Base-by-base conservation (phyloP, 1,140 invertebrate species). In the Nephila pilipes region DNA sequence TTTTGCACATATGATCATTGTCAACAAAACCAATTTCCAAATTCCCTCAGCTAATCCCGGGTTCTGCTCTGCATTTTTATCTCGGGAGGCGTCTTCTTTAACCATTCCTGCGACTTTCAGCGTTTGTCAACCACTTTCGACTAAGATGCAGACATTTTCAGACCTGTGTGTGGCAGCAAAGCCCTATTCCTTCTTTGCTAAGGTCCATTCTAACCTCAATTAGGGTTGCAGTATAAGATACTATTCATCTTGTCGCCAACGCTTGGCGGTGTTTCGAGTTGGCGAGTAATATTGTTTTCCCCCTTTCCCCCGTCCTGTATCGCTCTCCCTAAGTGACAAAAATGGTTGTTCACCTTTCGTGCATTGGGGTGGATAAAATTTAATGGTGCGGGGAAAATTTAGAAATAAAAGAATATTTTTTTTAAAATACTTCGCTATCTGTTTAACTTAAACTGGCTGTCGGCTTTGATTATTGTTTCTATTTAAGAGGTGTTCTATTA, bases 201-300 rank as follows among this genome's bases (percentile, higher is more conserved):
- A 87, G 85, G 57, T 87, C 75, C 75, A 90, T 90, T 90, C 69
- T 90, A 90, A 90, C 88, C 88, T 90, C 88, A 90, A 90, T 90
- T 90, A 90, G 69, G 88, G 88, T 90, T 90, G 79, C 88, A 25
- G 60, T 63, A 20, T 57, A 90, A 90, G 88, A 90, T 87, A 63
- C 29, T 87, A 38, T 32, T n/a, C 85, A 32, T 38, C 55, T 22
- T 6, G 6, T 63, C 88, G 88, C 88, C 88, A 90, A 90, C 20
- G 32, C 25, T 80, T 81, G 88, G 88, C 88, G 75, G 36, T 1
- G 18, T 5, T 58, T 36, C 6, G 1, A 10, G 20, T 87, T 87
- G 85, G 85, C 85, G 85, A 87, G 36, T 14, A 57, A 81, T 32
- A 57, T 63, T 22, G 12, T 46, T 60, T 81, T 81, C 46, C 58